A percentile compares a stretch with the other conserved stretches of the same genome.
These are phyloP conservation scores for Apis dorsata DNA, from an alignment of 1,140 invertebrate genomes.

Conservation along the genomic window DNA sequence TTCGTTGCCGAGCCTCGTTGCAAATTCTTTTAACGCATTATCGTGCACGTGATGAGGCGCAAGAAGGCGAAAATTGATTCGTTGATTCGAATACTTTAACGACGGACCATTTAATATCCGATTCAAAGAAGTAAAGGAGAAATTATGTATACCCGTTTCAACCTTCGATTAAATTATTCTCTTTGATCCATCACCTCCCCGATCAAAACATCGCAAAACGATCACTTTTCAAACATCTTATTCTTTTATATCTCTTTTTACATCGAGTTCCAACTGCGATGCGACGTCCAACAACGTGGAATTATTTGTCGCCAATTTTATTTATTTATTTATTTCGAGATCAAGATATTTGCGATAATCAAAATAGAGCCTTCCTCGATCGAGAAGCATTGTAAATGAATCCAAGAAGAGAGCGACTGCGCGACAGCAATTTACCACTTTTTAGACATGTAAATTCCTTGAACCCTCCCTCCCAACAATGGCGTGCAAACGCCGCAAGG, in stretches of 20 bases:
- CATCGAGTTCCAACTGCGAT: too few species aligned
- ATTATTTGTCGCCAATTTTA: too few species aligned
- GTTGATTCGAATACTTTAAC: constrained; percentile 26
- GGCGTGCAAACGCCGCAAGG: constrained; percentile 45
- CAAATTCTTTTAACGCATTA: background rate
- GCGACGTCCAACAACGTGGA: too few species aligned
- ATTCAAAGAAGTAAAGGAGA: background rate
- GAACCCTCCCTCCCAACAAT: constrained; percentile 36
- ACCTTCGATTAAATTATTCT: background rate
- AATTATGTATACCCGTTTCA: background rate
- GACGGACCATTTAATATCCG: background rate
- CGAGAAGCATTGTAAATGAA: background rate
- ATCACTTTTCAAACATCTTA: too few species aligned
- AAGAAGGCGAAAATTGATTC: background rate
- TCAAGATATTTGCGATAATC: too few species aligned
- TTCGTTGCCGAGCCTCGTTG: background rate
- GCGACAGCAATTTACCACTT: constrained; percentile 34
- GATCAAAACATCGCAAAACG: too few species aligned
- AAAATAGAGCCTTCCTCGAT: background rate
- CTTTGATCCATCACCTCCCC: background rate
- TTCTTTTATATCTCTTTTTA: too few species aligned
- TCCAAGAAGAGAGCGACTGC: background rate
- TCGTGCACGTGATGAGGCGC: background rate
- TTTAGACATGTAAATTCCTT: constrained; percentile 57
- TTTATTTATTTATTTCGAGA: too few species aligned